phyloP scores from a whole-genome alignment of 2,797 vertebrate genomes.

The Apogon hyalosoma region DNA sequence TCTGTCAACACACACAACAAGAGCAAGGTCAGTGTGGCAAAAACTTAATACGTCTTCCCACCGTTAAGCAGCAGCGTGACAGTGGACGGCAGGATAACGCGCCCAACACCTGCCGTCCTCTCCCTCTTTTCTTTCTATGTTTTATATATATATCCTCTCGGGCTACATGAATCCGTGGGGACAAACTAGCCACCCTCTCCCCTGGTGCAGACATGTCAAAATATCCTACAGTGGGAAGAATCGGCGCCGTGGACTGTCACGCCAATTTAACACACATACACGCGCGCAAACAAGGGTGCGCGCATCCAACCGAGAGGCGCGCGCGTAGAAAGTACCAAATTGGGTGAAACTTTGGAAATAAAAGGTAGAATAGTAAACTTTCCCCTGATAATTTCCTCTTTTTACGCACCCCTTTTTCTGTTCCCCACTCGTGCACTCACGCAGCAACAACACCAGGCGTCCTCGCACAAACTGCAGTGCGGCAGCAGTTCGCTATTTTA shows the following conservation, averaged over 20 bases:
- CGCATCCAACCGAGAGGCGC: neutral
- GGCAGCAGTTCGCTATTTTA: constrained; percentile 78
- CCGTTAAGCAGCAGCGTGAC: constrained; percentile 15
- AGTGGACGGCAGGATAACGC: constrained; percentile 30
- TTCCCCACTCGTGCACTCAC: neutral
- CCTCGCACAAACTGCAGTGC: constrained; percentile 77
- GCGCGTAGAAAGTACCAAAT: neutral
- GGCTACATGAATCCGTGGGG: constrained; percentile 19
- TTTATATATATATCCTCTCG: no score
- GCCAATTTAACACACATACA: neutral
- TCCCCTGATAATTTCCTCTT: neutral
- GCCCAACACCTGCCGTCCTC: neutral
- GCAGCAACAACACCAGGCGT: constrained; percentile 27
- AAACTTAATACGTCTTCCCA: constrained; percentile 30
- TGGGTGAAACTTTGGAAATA: constrained; percentile 28
- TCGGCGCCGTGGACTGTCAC: constrained; percentile 12
- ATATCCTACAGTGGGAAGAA: constrained; percentile 1
- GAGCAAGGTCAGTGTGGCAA: constrained; percentile 64
- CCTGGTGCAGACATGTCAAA: constrained; percentile 11
- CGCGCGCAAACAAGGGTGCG: neutral
- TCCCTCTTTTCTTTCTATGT: neutral
- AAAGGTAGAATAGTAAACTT: constrained; percentile 29
- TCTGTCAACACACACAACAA: constrained; percentile 10
- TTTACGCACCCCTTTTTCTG: neutral
- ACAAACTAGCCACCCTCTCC: constrained; percentile 23